These are phyloP conservation scores for Smittia aterrima DNA, from an alignment of 2,888 invertebrate species.

Conservation along the genomic window DNA sequence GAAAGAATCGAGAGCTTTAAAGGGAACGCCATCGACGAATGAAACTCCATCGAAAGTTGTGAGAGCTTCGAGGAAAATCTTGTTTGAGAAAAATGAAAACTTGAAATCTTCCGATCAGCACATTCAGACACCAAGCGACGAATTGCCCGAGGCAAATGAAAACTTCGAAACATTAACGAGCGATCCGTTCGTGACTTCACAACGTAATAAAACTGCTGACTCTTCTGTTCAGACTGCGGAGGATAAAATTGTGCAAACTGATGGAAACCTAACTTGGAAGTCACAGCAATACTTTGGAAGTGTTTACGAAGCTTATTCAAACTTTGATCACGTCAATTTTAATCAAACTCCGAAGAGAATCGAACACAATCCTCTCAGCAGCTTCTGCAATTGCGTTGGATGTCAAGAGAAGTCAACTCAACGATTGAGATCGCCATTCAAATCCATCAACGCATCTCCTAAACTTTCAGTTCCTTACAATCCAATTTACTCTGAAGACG, in stretches of 20 bases:
- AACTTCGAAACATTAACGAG: no score
- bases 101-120: no score
- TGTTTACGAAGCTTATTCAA: conserved; percentile 5
- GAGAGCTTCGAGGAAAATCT: no score
- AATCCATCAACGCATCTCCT: not conserved
- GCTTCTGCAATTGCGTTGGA: not conserved
- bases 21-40: not conserved
- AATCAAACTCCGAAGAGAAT: not conserved
- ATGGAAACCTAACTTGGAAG: not conserved
- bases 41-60: no score
- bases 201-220: not conserved
- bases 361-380: not conserved
- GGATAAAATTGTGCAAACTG: conserved; percentile 14
- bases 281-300: conserved; percentile 8
- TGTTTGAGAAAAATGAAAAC: no score
- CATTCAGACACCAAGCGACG: no score
- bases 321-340: not conserved
- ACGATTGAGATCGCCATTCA: not conserved
- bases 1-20: no score
- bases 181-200: no score
- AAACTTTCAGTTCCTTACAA: conserved; percentile 13
- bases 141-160: no score
- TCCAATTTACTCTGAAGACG: conserved; percentile 2
- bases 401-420: not conserved
- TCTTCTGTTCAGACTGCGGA: not conserved